Evolutionary conservation across 1,140 invertebrate species (phyloP).

Genomic region (Magallana angulata): DNA sequence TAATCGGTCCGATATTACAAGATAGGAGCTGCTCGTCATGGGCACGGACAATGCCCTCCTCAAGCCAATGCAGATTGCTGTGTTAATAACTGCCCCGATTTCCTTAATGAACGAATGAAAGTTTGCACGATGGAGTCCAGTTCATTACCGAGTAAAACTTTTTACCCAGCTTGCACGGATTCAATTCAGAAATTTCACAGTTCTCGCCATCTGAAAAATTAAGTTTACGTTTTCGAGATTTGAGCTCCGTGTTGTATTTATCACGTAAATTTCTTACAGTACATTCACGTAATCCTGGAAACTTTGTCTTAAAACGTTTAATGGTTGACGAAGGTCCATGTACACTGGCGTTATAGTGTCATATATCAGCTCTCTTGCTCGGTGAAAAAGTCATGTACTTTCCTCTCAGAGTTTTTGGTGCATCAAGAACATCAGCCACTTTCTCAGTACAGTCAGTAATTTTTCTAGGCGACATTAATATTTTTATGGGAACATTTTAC

Average conservation of each 20-base stretch:
- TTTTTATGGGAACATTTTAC: too few relatives aligned
- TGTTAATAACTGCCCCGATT: slow-evolving; percentile 39
- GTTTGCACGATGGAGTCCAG: slow-evolving; percentile 25
- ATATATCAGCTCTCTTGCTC: background rate
- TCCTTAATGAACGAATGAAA: background rate
- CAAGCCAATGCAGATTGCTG: background rate
- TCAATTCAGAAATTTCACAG: background rate
- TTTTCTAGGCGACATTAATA: background rate
- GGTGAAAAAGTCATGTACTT: background rate
- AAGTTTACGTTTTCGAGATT: slow-evolving; percentile 16
- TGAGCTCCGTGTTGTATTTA: slow-evolving; percentile 5
- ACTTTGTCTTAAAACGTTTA: background rate
- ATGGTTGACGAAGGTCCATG: background rate
- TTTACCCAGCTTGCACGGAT: background rate
- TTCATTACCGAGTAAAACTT: background rate
- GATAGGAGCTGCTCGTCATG: slow-evolving; percentile 26
- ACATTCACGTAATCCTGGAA: background rate
- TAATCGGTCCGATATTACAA: background rate
- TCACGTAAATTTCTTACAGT: background rate
- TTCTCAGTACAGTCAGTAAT: background rate
- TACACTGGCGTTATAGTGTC: background rate
- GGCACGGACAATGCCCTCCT: background rate
- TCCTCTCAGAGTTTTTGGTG: too few relatives aligned
- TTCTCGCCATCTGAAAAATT: slow-evolving; percentile 15
- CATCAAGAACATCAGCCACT: background rate